A percentile compares a stretch with the other conserved stretches of the same genome.
Evolutionary conservation across 2,888 invertebrate species (phyloP).

Genomic region (Pristionchus maxplancki): DNA sequence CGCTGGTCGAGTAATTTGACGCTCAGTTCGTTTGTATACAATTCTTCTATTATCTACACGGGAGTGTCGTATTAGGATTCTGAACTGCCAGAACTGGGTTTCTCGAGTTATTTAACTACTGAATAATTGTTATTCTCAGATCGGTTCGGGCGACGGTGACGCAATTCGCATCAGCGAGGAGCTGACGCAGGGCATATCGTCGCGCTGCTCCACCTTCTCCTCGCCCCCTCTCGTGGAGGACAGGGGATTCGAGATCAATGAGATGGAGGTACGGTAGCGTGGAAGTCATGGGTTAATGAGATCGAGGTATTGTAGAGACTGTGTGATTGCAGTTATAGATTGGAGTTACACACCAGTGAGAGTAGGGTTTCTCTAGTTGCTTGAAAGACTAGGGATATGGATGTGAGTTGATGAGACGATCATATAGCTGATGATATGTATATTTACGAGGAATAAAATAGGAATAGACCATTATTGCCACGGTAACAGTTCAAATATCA

Average conservation of each 20-base stretch:
- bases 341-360: not conserved
- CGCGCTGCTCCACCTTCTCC: conserved; percentile 70
- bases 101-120: no score
- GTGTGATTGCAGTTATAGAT: no score
- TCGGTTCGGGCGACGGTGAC: conserved; percentile 75
- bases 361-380: not conserved
- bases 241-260: conserved; percentile 61
- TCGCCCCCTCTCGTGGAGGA: conserved; percentile 68
- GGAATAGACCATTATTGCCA: no score
- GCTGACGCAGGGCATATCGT: conserved; percentile 70
- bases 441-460: no score
- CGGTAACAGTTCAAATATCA: not conserved
- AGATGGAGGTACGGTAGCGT: conserved; percentile 57
- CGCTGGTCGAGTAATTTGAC: no score
- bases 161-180: conserved; percentile 76
- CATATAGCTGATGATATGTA: no score
- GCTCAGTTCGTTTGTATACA: no score
- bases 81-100: no score
- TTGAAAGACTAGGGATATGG: not conserved
- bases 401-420: no score
- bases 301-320: no score
- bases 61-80: no score
- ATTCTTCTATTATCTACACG: not conserved
- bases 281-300: not conserved
- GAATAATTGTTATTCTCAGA: no score